These are phyloP conservation scores for Metaphire vulgaris DNA, from an alignment of 1,140 invertebrate genomes.

Conservation along the genomic window DNA sequence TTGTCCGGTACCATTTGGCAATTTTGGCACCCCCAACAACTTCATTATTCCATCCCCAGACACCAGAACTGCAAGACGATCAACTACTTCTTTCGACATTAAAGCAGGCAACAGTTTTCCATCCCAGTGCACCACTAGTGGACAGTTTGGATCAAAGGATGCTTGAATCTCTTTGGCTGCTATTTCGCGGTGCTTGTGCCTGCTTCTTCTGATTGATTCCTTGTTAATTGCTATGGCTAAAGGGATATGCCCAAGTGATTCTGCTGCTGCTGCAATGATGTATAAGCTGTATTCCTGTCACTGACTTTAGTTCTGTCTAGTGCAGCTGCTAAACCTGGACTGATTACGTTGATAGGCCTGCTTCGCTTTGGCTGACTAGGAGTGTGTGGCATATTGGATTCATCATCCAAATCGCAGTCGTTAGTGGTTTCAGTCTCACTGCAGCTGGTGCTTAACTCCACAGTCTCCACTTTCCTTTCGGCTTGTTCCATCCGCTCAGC, in stretches of 20 bases:
- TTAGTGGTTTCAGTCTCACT: background rate
- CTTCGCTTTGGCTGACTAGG: background rate
- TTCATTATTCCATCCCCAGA: constrained; percentile 36
- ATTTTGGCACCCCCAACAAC: constrained; percentile 38
- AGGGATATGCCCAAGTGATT: background rate
- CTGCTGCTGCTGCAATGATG: background rate
- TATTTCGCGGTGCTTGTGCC: background rate
- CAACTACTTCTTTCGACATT: constrained; percentile 32
- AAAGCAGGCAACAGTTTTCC: constrained; percentile 40
- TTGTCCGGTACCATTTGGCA: constrained; percentile 35
- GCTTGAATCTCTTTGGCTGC: background rate
- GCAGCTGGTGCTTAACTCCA: background rate
- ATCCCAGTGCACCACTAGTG: background rate
- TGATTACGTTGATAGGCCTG: background rate
- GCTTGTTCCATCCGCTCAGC: background rate
- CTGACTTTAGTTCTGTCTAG: background rate
- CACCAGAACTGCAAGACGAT: constrained; percentile 41
- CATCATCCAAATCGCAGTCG: background rate
- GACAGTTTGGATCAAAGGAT: background rate
- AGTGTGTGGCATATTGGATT: background rate
- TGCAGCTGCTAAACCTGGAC: background rate
- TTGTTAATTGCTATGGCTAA: background rate
- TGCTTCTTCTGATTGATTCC: background rate
- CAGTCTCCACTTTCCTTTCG: background rate
- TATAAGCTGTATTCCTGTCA: background rate